Percentiles rank a stretch among this genome's conserved stretches.
These are phyloP conservation scores for Exocentrus adspersus DNA, from an alignment of 2,888 invertebrate species.

Conservation along the genomic window DNA sequence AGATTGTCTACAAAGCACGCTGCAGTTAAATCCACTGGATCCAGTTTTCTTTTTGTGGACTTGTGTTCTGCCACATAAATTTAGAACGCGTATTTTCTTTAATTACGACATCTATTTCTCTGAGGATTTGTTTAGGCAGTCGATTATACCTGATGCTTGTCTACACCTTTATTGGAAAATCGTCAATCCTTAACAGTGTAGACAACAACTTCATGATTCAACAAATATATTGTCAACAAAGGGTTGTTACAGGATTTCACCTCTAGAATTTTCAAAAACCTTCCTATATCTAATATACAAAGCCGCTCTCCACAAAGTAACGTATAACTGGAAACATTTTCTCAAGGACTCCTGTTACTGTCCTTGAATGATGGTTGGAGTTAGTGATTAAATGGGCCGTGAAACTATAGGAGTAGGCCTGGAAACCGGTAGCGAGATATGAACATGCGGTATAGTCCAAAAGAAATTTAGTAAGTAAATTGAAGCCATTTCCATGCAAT, in stretches of 20 bases:
- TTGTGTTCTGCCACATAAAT: background rate
- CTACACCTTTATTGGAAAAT: background rate
- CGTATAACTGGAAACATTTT: background rate
- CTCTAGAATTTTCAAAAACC: no score
- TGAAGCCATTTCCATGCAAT: background rate
- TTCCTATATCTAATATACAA: no score
- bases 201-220: no score
- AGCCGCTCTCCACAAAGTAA: background rate
- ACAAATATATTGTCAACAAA: no score
- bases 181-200: no score
- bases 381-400: slow-evolving; percentile 57
- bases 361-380: slow-evolving; percentile 54
- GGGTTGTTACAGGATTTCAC: no score
- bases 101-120: background rate
- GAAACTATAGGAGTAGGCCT: slow-evolving; percentile 54
- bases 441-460: background rate
- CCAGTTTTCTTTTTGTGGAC: background rate
- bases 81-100: background rate
- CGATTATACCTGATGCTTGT: background rate
- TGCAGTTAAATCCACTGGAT: slow-evolving; percentile 6
- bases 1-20: slow-evolving; percentile 6
- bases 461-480: no score
- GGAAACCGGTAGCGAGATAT: slow-evolving; percentile 39
- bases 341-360: slow-evolving; percentile 19
- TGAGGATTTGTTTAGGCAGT: background rate